Percentiles rank a stretch among this genome's conserved stretches.
These are phyloP conservation scores for Palythoa grandiflora DNA, from an alignment of 92 coral and sea anemone genomes.

Conservation along the genomic window DNA sequence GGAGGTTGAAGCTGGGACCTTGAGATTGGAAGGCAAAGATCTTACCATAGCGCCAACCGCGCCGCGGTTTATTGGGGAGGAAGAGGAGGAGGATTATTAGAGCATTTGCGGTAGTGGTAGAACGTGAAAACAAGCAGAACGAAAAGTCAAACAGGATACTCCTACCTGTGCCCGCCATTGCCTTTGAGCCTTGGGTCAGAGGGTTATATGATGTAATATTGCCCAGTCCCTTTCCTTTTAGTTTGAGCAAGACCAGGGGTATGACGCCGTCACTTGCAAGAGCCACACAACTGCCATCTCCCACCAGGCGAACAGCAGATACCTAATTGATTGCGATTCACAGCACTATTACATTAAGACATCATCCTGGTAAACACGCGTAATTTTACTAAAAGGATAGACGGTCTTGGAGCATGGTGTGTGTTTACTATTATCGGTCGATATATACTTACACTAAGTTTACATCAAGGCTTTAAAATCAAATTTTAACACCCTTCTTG, in stretches of 20 bases:
- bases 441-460: too few species aligned
- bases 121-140: not conserved
- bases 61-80: too few species aligned
- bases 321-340: slow-evolving; percentile 45
- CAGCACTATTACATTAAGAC: not conserved
- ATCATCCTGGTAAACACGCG: too few species aligned
- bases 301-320: slow-evolving; percentile 77
- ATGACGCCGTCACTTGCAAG: slow-evolving; percentile 78
- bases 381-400: not conserved
- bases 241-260: slow-evolving; percentile 77
- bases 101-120: not conserved
- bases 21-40: too few species aligned
- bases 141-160: not conserved
- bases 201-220: slow-evolving; percentile 56
- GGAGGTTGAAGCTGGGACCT: too few species aligned
- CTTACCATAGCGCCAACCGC: too few species aligned
- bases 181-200: slow-evolving; percentile 73
- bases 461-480: too few species aligned
- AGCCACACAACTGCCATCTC: slow-evolving; percentile 80
- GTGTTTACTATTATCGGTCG: too few species aligned
- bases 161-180: slow-evolving; percentile 63
- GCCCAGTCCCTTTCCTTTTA: slow-evolving; percentile 69
- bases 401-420: not conserved
- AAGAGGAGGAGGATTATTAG: not conserved
- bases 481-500: too few species aligned